Conservation (phyloP, 2,113 vertebrate genomes). For the Steatornis caripensis region DNA sequence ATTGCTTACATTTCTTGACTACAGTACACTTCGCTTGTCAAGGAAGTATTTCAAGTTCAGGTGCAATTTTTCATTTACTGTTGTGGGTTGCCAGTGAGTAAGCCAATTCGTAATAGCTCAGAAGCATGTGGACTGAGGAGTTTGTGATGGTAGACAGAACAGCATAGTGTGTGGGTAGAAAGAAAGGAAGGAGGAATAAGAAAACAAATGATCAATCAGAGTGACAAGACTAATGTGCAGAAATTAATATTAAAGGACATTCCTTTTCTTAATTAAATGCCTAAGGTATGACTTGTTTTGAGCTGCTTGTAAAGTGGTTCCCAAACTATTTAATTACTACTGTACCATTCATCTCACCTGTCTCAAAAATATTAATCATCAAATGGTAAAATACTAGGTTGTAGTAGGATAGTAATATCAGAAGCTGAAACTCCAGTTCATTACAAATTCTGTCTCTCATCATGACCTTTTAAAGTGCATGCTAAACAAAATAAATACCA, state of each 20-base stretch:
- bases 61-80: not conserved
- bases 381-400: constrained; percentile 32
- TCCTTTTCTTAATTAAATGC: constrained; percentile 48
- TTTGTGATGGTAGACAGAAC: not conserved
- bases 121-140: not conserved
- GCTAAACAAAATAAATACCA: not conserved
- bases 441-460: not conserved
- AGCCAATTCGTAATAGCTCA: not conserved
- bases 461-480: not conserved
- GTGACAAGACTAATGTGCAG: not conserved
- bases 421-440: constrained; percentile 25
- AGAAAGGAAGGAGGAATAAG: not conserved
- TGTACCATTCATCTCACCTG: not conserved
- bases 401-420: not conserved
- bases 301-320: constrained; percentile 26
- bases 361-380: constrained; percentile 57
- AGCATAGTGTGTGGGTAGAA: not conserved
- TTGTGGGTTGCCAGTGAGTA: not conserved
- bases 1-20: not conserved
- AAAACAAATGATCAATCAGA: not conserved
- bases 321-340: constrained; percentile 47
- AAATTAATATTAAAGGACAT: constrained; percentile 36
- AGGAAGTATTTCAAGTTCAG: not conserved
- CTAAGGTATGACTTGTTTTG: constrained; percentile 15
- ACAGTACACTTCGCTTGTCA: not conserved